Evolutionary conservation across 1,140 invertebrate species (phyloP).

Genomic region (Phocides pigmalion): DNA sequence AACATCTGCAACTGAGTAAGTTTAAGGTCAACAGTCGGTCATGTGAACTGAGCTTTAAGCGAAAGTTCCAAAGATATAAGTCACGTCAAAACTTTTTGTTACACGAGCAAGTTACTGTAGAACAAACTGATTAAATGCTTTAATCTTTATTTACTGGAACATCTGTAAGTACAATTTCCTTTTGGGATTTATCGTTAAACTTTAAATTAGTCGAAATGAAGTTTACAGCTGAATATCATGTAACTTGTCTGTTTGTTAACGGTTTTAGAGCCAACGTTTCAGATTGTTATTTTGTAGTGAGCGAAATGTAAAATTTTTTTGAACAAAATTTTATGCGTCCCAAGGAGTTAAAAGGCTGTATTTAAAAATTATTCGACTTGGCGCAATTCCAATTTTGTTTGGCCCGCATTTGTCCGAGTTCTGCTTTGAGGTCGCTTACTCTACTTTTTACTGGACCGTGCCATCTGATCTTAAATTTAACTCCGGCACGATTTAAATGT

Average conservation of each 20-base stretch:
- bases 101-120: slow-evolving; percentile 52
- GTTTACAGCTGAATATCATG: slow-evolving; percentile 36
- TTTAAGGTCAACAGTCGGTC: not conserved
- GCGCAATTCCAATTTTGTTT: slow-evolving; percentile 30
- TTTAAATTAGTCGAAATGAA: slow-evolving; percentile 66
- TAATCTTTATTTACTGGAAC: slow-evolving; percentile 78
- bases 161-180: slow-evolving; percentile 69
- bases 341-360: slow-evolving; percentile 34
- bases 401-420: slow-evolving; percentile 33
- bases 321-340: slow-evolving; percentile 21
- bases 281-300: slow-evolving; percentile 11
- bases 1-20: not conserved
- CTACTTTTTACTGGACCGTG: slow-evolving; percentile 18
- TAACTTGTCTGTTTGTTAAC: slow-evolving; percentile 38
- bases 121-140: slow-evolving; percentile 76
- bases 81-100: slow-evolving; percentile 73
- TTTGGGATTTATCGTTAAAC: slow-evolving; percentile 71
- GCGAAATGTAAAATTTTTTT: slow-evolving; percentile 20
- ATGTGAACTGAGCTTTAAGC: slow-evolving; percentile 16
- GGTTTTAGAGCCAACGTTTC: slow-evolving; percentile 19
- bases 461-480: slow-evolving; percentile 33
- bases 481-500: slow-evolving; percentile 29
- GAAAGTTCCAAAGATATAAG: slow-evolving; percentile 67
- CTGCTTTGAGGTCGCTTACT: slow-evolving; percentile 30
- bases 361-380: slow-evolving; percentile 33